These are phyloP conservation scores for Nebria salina DNA, from an alignment of 2,888 invertebrate genomes.

Conservation along the genomic window DNA sequence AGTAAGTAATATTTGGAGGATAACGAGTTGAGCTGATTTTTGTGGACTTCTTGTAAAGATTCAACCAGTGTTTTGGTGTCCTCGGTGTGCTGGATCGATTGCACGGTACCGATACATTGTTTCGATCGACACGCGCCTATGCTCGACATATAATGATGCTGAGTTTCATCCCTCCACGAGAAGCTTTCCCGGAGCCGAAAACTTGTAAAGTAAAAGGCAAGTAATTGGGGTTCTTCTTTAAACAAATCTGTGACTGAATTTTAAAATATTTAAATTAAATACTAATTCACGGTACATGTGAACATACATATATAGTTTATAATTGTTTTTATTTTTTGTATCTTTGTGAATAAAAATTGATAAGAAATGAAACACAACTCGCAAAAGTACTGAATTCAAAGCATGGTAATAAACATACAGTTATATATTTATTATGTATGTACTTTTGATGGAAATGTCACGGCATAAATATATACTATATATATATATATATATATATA, in stretches of 20 bases:
- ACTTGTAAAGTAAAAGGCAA: slow-evolving; percentile 57
- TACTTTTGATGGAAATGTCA: slow-evolving; percentile 8
- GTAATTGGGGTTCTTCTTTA: background rate
- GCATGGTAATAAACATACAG: slow-evolving; percentile 34
- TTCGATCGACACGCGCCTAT: slow-evolving; percentile 76
- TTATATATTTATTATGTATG: slow-evolving; percentile 8
- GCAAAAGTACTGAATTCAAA: slow-evolving; percentile 27
- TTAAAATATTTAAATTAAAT: background rate
- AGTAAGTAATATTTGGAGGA: slow-evolving; percentile 65
- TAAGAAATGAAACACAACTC: slow-evolving; percentile 12
- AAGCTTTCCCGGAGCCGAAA: slow-evolving; percentile 72
- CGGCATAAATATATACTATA: background rate
- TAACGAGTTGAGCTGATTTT: background rate
- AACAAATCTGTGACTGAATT: slow-evolving; percentile 15
- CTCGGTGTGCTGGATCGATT: slow-evolving; percentile 82
- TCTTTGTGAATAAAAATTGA: slow-evolving; percentile 18
- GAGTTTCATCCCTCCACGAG: slow-evolving; percentile 72
- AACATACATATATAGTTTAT: background rate
- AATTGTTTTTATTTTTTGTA: slow-evolving; percentile 12
- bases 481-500: slow-evolving; percentile 12
- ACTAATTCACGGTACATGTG: slow-evolving; percentile 3
- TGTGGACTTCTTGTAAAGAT: slow-evolving; percentile 65
- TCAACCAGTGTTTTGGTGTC: slow-evolving; percentile 86
- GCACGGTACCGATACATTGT: slow-evolving; percentile 83
- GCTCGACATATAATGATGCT: slow-evolving; percentile 78